These are phyloP conservation scores for Prionace glauca DNA, from an alignment of 2,797 vertebrate species.

Conservation along the genomic window DNA sequence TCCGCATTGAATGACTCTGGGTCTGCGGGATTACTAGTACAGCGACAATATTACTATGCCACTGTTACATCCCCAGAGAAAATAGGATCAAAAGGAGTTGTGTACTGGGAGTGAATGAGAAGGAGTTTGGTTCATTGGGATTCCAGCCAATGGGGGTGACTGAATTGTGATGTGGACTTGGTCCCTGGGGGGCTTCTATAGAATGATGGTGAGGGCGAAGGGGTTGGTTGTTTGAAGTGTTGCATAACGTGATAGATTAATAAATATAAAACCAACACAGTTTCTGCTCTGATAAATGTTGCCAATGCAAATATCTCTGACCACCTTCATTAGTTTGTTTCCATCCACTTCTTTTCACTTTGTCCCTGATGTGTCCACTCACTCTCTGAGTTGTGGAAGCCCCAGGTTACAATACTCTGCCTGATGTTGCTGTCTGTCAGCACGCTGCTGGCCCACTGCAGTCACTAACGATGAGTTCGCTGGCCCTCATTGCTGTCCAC, in stretches of 20 bases:
- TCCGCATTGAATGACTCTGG: too few relatives aligned
- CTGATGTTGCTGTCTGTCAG: too few relatives aligned
- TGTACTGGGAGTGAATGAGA: background rate
- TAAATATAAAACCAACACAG: background rate
- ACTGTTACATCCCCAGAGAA: background rate
- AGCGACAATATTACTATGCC: too few relatives aligned
- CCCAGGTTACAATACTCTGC: too few relatives aligned
- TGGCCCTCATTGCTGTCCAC: too few relatives aligned
- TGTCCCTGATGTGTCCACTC: background rate
- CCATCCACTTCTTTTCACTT: too few relatives aligned
- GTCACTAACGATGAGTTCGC: too few relatives aligned
- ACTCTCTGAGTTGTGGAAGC: background rate
- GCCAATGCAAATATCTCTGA: background rate
- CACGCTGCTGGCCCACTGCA: too few relatives aligned
- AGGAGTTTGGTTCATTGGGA: background rate
- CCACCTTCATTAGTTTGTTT: background rate
- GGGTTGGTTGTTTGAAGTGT: background rate
- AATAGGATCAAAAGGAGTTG: background rate
- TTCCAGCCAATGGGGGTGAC: background rate
- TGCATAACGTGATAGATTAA: background rate
- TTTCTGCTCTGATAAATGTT: background rate
- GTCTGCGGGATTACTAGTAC: too few relatives aligned
- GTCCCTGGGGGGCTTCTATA: background rate
- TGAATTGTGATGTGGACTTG: background rate
- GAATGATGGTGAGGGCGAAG: background rate